Conservation (phyloP, 2,888 invertebrate species). For the Lysandra bellargus region DNA sequence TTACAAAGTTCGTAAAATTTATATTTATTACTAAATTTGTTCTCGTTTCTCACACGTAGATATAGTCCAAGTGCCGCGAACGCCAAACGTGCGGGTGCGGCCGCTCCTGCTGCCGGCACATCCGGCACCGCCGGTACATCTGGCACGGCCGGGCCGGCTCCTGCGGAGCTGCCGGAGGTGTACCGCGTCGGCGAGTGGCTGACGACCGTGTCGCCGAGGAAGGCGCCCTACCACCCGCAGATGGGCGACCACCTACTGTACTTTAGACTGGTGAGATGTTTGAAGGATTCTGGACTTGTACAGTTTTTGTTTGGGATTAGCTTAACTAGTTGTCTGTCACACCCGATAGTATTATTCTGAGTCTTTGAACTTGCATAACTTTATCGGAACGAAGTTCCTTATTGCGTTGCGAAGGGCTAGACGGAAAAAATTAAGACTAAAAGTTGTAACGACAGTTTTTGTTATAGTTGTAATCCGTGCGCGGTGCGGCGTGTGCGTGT, state of each 20-base stretch:
- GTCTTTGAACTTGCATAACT: too few relatives aligned
- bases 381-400: too few relatives aligned
- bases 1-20: too few relatives aligned
- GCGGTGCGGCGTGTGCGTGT: too few relatives aligned
- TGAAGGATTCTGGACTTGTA: background rate
- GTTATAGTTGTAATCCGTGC: too few relatives aligned
- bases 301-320: background rate
- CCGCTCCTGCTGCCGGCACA: conserved; percentile 28
- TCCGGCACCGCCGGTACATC: conserved; percentile 28
- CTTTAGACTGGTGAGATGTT: conserved; percentile 72
- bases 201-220: conserved; percentile 92
- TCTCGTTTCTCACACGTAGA: conserved; percentile 45
- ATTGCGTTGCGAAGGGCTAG: too few relatives aligned
- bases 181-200: conserved; percentile 96
- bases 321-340: background rate
- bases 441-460: too few relatives aligned
- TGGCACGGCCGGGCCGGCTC: conserved; percentile 32
- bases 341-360: too few relatives aligned
- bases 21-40: too few relatives aligned
- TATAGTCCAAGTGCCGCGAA: conserved; percentile 50
- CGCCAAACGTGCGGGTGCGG: conserved; percentile 41
- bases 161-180: conserved; percentile 83
- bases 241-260: conserved; percentile 94
- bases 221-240: conserved; percentile 98
- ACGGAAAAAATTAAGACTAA: too few relatives aligned